These are phyloP conservation scores for Theretra japonica DNA, from an alignment of 2,888 invertebrate species.

Conservation along the genomic window DNA sequence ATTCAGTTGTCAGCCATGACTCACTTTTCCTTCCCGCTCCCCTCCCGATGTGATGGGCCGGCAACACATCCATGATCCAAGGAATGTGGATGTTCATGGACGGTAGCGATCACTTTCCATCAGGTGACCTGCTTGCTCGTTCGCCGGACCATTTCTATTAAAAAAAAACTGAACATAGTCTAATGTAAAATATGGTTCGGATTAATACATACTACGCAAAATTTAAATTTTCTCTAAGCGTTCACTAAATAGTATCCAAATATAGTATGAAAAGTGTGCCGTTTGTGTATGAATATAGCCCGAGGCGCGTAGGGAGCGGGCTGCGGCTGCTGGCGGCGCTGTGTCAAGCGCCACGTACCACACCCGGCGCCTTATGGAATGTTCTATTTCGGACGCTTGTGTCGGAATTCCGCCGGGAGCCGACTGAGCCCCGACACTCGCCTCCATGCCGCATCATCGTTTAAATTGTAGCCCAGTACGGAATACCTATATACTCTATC, in stretches of 20 bases:
- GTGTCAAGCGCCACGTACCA: conserved; percentile 20
- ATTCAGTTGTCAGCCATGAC: too few relatives aligned
- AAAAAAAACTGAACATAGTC: too few relatives aligned
- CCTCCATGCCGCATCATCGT: background rate
- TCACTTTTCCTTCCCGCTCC: too few relatives aligned
- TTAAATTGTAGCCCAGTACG: background rate
- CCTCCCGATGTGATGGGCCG: too few relatives aligned
- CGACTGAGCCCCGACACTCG: conserved; percentile 1
- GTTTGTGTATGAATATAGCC: conserved; percentile 7
- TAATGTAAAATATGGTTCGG: too few relatives aligned
- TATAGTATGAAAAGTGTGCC: conserved; percentile 22
- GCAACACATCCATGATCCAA: too few relatives aligned
- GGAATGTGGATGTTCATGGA: too few relatives aligned
- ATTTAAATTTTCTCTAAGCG: background rate
- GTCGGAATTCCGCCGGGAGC: conserved; percentile 18
- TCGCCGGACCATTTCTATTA: too few relatives aligned
- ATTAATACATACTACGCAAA: background rate
- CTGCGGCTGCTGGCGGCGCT: background rate
- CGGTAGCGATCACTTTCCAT: too few relatives aligned
- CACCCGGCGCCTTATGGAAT: conserved; percentile 26
- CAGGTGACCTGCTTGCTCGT: too few relatives aligned
- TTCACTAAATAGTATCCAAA: background rate
- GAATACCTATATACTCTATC: background rate
- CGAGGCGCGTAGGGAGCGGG: background rate
- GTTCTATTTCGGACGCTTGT: conserved; percentile 23